These are phyloP conservation scores for Pentamera pediparva DNA, from an alignment of 53 echinoderm and acorn worm genomes.

Conservation along the genomic window DNA sequence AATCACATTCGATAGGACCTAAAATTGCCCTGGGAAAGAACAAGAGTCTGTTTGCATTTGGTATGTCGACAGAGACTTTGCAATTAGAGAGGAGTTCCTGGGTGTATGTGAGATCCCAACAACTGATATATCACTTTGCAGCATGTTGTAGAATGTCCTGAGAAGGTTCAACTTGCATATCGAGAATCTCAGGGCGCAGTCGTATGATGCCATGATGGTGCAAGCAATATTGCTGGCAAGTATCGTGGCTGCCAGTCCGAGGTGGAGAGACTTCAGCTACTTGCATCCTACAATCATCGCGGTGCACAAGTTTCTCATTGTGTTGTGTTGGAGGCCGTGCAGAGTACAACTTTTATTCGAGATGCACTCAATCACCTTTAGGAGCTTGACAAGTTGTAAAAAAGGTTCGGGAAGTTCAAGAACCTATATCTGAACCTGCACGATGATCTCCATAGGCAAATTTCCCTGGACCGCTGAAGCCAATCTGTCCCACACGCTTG, in stretches of 20 bases:
- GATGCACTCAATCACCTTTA: slow-evolving; percentile 26
- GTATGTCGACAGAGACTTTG: slow-evolving; percentile 15
- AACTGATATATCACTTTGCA: background rate
- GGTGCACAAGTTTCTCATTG: slow-evolving; percentile 30
- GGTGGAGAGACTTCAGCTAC: slow-evolving; percentile 14
- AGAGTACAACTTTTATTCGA: background rate
- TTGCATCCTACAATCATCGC: slow-evolving; percentile 31
- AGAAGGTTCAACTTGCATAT: slow-evolving; percentile 21
- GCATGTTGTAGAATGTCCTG: slow-evolving; percentile 27
- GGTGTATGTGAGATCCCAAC: slow-evolving; percentile 13
- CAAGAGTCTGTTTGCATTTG: slow-evolving; percentile 32
- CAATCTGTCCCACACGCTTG: too few species aligned
- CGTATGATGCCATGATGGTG: slow-evolving; percentile 53
- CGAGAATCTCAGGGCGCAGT: slow-evolving; percentile 35
- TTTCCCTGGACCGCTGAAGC: too few species aligned
- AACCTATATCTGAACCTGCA: slow-evolving; percentile 22
- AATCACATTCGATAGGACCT: background rate
- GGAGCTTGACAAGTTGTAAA: slow-evolving; percentile 23
- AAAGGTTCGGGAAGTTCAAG: slow-evolving; percentile 46
- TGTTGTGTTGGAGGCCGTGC: background rate
- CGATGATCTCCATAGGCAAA: too few species aligned
- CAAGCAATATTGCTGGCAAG: slow-evolving; percentile 42
- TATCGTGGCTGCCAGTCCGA: slow-evolving; percentile 41
- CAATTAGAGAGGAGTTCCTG: slow-evolving; percentile 32
- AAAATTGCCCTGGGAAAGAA: slow-evolving; percentile 13